Percentiles rank a stretch among this genome's conserved stretches.
Conservation (phyloP, 2,888 invertebrate genomes). For the Calameuta filiformis region DNA sequence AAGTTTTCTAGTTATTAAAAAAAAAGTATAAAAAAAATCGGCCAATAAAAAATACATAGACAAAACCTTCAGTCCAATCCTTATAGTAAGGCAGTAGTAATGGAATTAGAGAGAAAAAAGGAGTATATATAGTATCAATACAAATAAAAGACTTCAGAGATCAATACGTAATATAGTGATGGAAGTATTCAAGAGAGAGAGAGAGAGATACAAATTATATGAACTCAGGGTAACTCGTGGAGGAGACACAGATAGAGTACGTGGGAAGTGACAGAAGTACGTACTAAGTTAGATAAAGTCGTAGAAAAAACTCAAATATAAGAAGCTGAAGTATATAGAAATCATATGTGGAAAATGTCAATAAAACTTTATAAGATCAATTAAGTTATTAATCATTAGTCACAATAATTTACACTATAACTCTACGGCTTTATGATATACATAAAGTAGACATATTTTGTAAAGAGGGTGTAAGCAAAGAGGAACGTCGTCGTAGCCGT, state of each 20-base stretch:
- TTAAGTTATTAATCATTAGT: constrained; percentile 32
- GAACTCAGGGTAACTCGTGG: neutral
- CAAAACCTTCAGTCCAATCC: constrained; percentile 64
- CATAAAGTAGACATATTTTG: constrained; percentile 23
- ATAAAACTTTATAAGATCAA: constrained; percentile 24
- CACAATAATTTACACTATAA: constrained; percentile 41
- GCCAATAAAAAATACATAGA: constrained; percentile 57
- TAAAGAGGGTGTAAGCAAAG: constrained; percentile 34
- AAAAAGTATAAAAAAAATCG: constrained; percentile 39
- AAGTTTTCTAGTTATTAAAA: constrained; percentile 33
- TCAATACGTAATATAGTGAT: constrained; percentile 8
- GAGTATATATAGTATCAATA: constrained; percentile 27
- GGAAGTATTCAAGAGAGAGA: constrained; percentile 5
- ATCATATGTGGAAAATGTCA: neutral
- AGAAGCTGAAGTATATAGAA: constrained; percentile 10
- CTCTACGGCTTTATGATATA: constrained; percentile 39
- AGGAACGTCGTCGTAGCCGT: constrained; percentile 35
- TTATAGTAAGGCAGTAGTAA: constrained; percentile 64
- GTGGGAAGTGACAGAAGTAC: constrained; percentile 11
- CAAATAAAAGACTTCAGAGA: constrained; percentile 16
- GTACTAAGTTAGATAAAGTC: constrained; percentile 23
- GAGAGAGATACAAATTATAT: neutral
- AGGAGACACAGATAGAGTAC: constrained; percentile 19
- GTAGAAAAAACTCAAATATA: constrained; percentile 43
- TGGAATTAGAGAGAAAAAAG: constrained; percentile 51